A percentile compares a stretch with the other conserved stretches of the same genome.
Conservation (phyloP, 2,888 invertebrate species). For the Agrochola lota region DNA sequence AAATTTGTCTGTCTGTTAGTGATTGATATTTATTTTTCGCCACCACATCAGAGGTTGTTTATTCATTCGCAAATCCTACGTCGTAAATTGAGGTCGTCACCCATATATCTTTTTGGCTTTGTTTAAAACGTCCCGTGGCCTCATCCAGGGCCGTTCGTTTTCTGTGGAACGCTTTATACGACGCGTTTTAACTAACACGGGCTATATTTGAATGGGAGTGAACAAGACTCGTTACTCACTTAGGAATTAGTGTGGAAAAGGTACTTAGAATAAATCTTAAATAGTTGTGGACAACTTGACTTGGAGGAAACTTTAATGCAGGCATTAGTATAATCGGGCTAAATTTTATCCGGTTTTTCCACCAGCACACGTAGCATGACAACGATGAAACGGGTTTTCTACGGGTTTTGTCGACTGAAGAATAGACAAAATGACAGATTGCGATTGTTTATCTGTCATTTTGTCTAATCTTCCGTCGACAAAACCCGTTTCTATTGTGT, state of each 20-base stretch:
- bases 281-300: slow-evolving; percentile 22
- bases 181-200: slow-evolving; percentile 52
- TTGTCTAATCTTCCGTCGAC: too few relatives aligned
- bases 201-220: slow-evolving; percentile 56
- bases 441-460: too few relatives aligned
- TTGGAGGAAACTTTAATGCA: background rate
- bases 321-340: background rate
- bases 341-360: too few relatives aligned
- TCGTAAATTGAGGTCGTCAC: slow-evolving; percentile 49
- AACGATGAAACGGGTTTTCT: too few relatives aligned
- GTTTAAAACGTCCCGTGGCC: slow-evolving; percentile 45
- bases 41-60: slow-evolving; percentile 7
- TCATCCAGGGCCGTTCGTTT: slow-evolving; percentile 60
- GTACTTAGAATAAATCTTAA: slow-evolving; percentile 45
- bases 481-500: too few relatives aligned
- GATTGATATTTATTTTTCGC: slow-evolving; percentile 1
- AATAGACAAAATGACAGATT: too few relatives aligned
- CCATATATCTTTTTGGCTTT: slow-evolving; percentile 60
- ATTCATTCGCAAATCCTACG: slow-evolving; percentile 30
- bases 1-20: background rate
- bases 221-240: slow-evolving; percentile 52
- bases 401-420: too few relatives aligned
- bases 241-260: slow-evolving; percentile 44
- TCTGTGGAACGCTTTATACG: slow-evolving; percentile 55
- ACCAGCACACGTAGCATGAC: too few relatives aligned